These are phyloP conservation scores for Salarias fasciatus DNA, from an alignment of 2,797 vertebrate species.

Conservation along the genomic window DNA sequence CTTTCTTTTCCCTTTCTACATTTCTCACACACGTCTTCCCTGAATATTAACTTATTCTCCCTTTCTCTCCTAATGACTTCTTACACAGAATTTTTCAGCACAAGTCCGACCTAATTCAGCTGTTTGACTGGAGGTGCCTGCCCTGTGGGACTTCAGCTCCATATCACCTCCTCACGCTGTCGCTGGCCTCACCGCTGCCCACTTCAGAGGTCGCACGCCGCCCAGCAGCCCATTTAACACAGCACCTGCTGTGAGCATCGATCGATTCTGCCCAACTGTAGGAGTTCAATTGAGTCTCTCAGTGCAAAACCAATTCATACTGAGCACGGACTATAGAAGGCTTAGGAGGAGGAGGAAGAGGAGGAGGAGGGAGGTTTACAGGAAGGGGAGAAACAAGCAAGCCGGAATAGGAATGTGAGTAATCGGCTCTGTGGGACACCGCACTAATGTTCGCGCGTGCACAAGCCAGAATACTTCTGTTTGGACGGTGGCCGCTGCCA, in stretches of 20 bases:
- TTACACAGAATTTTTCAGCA: slow-evolving; percentile 25
- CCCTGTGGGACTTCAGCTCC: slow-evolving; percentile 29
- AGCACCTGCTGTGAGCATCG: slow-evolving; percentile 66
- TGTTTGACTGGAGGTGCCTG: slow-evolving; percentile 16
- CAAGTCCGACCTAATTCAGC: slow-evolving; percentile 40
- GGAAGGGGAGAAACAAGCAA: slow-evolving; percentile 31
- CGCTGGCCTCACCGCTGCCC: slow-evolving; percentile 35
- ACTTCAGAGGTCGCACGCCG: slow-evolving; percentile 50
- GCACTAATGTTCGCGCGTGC: slow-evolving; percentile 58
- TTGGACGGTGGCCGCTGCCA: slow-evolving; percentile 35
- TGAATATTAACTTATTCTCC: slow-evolving; percentile 20
- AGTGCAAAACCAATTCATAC: slow-evolving; percentile 50
- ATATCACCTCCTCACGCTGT: slow-evolving; percentile 43
- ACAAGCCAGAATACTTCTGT: slow-evolving; percentile 50
- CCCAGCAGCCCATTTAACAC: slow-evolving; percentile 61
- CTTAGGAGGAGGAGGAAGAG: slow-evolving; percentile 36
- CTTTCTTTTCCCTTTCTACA: slow-evolving; percentile 14
- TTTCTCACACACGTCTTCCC: slow-evolving; percentile 25
- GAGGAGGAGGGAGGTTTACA: slow-evolving; percentile 33
- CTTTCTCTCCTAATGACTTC: slow-evolving; percentile 31
- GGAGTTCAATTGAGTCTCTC: slow-evolving; percentile 50
- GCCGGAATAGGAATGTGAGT: slow-evolving; percentile 43
- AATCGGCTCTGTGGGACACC: slow-evolving; percentile 60
- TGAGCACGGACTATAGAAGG: slow-evolving; percentile 19
- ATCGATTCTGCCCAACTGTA: slow-evolving; percentile 68